phyloP scores from a whole-genome alignment of 2,113 vertebrate genomes.

The Podilymbus podiceps region DNA sequence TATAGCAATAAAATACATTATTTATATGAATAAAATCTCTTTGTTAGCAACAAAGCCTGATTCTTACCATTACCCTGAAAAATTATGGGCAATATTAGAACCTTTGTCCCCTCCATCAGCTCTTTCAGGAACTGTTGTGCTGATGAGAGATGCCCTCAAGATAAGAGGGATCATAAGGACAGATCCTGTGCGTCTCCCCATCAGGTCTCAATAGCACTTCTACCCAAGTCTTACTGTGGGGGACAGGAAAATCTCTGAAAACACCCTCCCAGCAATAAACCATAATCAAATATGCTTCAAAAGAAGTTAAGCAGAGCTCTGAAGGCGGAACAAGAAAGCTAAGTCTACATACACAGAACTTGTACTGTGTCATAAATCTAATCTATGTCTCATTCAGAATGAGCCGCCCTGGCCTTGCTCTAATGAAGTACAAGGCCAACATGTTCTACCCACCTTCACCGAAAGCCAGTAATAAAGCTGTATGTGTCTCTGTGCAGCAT shows the following conservation, averaged over 20 bases:
- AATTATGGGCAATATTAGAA: neutral
- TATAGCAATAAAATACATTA: neutral
- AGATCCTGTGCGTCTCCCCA: neutral
- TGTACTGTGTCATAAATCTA: constrained; percentile 7
- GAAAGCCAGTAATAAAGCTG: constrained; percentile 17
- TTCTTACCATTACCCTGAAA: neutral
- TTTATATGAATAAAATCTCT: neutral
- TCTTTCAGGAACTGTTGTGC: neutral
- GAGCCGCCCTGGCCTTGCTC: neutral
- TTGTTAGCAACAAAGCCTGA: neutral
- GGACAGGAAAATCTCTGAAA: neutral
- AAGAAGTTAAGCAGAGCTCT: constrained; percentile 41
- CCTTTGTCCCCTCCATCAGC: neutral
- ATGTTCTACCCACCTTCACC: constrained; percentile 12
- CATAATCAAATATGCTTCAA: neutral
- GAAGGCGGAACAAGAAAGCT: neutral
- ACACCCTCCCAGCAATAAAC: constrained; percentile 16
- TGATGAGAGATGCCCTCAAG: neutral
- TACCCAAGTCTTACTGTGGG: neutral
- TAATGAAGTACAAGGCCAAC: neutral
- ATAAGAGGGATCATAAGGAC: neutral
- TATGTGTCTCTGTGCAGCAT: constrained; percentile 49
- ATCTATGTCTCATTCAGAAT: neutral
- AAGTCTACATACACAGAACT: neutral
- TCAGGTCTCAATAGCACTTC: neutral